Evolutionary conservation across 37 sponge, comb jelly and placozoan genomes (phyloP).

Genomic region (Ianthella basta): DNA sequence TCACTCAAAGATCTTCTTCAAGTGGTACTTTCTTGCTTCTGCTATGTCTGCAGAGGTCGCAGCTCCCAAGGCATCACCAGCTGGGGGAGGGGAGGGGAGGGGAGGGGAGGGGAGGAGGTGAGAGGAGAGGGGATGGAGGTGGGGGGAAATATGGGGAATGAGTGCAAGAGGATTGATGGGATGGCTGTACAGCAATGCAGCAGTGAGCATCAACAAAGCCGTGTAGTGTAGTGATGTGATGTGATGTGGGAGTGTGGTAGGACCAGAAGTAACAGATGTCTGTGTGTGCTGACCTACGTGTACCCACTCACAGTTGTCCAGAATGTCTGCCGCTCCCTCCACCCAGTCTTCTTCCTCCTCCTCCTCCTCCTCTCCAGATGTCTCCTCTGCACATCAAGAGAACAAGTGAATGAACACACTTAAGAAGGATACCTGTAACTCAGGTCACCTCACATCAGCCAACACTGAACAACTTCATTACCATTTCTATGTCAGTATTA

Average conservation of each 20-base stretch:
- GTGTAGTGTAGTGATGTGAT: too few species aligned
- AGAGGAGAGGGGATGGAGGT: too few species aligned
- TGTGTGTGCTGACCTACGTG: background rate
- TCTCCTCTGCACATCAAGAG: conserved; percentile 52
- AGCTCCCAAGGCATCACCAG: background rate
- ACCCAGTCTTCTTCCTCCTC: conserved; percentile 31
- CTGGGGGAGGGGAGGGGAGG: background rate
- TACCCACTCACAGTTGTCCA: background rate
- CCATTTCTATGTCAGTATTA: too few species aligned
- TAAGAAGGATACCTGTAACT: background rate
- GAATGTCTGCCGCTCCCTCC: conserved; percentile 24
- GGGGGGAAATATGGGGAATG: too few species aligned
- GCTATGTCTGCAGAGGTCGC: background rate
- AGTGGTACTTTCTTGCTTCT: background rate
- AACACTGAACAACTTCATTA: too few species aligned
- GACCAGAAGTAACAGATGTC: background rate
- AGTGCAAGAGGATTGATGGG: too few species aligned
- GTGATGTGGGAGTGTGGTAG: too few species aligned
- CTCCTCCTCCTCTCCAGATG: conserved; percentile 52
- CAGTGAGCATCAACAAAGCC: too few species aligned
- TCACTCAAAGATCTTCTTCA: conserved; percentile 17
- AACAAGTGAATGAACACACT: background rate
- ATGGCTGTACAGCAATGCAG: too few species aligned
- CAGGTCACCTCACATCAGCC: too few species aligned
- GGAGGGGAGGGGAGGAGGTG: background rate